Evolutionary conservation across 2,797 vertebrate genomes (phyloP).

Genomic region (Anguilla anguilla): DNA sequence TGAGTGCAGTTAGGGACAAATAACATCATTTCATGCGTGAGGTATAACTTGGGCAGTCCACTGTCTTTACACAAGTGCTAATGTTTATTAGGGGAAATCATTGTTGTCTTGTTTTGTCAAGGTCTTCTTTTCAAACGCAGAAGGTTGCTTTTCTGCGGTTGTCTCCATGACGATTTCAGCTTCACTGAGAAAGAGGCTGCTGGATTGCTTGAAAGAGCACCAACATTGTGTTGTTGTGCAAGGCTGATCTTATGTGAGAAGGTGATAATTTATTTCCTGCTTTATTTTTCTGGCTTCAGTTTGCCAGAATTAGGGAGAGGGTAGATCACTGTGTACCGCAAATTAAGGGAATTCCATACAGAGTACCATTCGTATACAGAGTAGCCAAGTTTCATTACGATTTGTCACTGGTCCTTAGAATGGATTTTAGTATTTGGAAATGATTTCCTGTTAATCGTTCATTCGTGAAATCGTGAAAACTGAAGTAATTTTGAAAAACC

Average conservation of each 20-base stretch:
- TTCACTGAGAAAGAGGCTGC: conserved; percentile 39
- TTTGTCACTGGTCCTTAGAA: background rate
- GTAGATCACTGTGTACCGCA: no score
- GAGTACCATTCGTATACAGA: background rate
- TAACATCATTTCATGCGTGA: background rate
- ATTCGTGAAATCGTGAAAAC: conserved; percentile 17
- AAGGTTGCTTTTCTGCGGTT: conserved; percentile 41
- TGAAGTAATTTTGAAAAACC: background rate
- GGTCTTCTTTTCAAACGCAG: background rate
- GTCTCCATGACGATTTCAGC: conserved; percentile 45
- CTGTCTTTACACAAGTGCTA: background rate
- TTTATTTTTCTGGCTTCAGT: background rate
- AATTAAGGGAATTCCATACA: background rate
- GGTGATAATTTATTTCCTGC: background rate
- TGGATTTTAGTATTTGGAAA: background rate
- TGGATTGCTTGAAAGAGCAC: conserved; percentile 9
- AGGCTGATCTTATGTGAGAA: conserved; percentile 4
- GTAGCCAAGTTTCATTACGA: background rate
- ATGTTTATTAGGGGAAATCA: background rate
- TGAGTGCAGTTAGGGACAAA: background rate
- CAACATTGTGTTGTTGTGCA: background rate
- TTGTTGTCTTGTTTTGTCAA: background rate
- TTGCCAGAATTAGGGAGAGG: background rate
- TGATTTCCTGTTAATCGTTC: background rate
- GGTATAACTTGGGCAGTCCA: background rate